Evolutionary conservation across 2,113 vertebrate species (phyloP).

Genomic region (Pseudorectes ferrugineus): DNA sequence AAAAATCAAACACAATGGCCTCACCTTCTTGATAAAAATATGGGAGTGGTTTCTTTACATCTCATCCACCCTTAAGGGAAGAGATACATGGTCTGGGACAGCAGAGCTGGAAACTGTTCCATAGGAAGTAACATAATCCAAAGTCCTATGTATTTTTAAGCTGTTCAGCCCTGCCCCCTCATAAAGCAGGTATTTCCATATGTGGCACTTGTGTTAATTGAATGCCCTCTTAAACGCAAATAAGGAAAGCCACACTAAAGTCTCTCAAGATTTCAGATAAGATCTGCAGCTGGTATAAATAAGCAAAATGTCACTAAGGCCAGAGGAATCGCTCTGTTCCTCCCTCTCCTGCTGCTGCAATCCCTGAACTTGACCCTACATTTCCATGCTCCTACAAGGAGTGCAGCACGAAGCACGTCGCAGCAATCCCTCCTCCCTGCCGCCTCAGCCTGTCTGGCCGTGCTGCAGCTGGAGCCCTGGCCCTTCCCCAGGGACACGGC

Average conservation of each 20-base stretch:
- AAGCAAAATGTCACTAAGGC: neutral
- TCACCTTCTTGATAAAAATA: neutral
- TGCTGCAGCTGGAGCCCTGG: neutral
- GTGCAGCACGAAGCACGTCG: fast-evolving
- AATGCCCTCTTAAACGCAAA: neutral
- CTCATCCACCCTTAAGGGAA: neutral
- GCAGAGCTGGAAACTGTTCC: neutral
- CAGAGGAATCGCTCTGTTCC: neutral
- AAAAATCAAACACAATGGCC: constrained; percentile 1
- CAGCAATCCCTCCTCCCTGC: neutral
- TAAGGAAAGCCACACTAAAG: neutral
- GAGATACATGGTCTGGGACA: neutral
- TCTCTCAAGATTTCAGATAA: neutral
- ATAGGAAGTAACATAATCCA: neutral
- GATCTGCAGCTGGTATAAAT: neutral
- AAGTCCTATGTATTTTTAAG: neutral
- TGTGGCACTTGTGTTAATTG: neutral
- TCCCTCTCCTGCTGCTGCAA: neutral
- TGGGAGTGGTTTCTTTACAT: neutral
- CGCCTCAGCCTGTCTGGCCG: fast-evolving
- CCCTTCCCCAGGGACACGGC: neutral
- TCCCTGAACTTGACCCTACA: neutral
- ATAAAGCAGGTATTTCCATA: neutral
- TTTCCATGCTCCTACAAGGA: neutral
- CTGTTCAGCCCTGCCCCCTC: neutral